A percentile compares a stretch with the other conserved stretches of the same genome.
These are phyloP conservation scores for Epirrhoe alternata DNA, from an alignment of 2,888 invertebrate genomes.

Conservation along the genomic window DNA sequence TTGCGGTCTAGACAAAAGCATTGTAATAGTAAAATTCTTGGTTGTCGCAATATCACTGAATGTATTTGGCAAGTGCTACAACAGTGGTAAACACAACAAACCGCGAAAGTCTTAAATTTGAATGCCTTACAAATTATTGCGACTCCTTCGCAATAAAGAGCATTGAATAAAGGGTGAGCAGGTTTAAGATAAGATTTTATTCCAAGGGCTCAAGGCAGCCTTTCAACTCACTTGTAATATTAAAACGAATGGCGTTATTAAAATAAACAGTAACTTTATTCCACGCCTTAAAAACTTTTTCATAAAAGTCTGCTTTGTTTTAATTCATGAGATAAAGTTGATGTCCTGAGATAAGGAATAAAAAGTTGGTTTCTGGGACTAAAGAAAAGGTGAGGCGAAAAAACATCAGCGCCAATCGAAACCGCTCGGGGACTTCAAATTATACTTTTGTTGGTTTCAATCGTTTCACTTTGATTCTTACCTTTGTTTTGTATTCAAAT, in stretches of 20 bases:
- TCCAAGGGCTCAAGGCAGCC: slow-evolving; percentile 50
- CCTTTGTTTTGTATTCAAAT: slow-evolving; percentile 16
- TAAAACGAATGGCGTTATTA: slow-evolving; percentile 44
- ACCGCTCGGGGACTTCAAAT: slow-evolving; percentile 27
- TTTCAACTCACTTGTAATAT: slow-evolving; percentile 44
- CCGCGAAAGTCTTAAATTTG: slow-evolving; percentile 33
- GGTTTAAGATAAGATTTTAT: slow-evolving; percentile 65
- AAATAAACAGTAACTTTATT: slow-evolving; percentile 42
- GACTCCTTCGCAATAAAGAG: slow-evolving; percentile 67
- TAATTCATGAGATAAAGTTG: slow-evolving; percentile 40
- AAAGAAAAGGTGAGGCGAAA: slow-evolving; percentile 26
- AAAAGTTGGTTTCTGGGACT: slow-evolving; percentile 27
- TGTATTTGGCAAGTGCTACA: slow-evolving; percentile 18
- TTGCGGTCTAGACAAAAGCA: neutral
- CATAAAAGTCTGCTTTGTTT: slow-evolving; percentile 39
- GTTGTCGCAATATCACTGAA: slow-evolving; percentile 5
- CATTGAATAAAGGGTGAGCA: slow-evolving; percentile 66
- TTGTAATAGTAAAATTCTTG: neutral
- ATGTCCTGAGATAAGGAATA: slow-evolving; percentile 33
- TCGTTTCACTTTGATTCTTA: slow-evolving; percentile 29
- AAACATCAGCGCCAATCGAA: slow-evolving; percentile 28
- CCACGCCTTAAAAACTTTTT: slow-evolving; percentile 35
- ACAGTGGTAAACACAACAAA: slow-evolving; percentile 22
- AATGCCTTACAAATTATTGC: slow-evolving; percentile 63
- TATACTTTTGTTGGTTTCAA: slow-evolving; percentile 29